A percentile compares a stretch with the other conserved stretches of the same genome.
Conservation (phyloP, 2,888 invertebrate genomes). For the Lottia scabra region DNA sequence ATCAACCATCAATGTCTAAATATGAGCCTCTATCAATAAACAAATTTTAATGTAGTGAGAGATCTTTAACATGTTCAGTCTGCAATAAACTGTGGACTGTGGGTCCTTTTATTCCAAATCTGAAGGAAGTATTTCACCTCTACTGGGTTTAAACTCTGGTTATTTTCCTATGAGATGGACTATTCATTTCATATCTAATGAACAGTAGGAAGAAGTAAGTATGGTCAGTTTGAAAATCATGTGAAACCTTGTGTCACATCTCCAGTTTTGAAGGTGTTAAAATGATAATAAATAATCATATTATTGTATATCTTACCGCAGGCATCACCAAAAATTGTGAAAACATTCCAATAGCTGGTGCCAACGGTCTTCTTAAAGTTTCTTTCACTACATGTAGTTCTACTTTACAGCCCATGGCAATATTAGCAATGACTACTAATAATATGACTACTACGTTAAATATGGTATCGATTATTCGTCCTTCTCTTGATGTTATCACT, state of each 20-base stretch:
- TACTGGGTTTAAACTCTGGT: no score
- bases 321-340: constrained; percentile 73
- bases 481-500: constrained; percentile 39
- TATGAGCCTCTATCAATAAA: no score
- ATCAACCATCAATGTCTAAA: no score
- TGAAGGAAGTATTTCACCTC: no score
- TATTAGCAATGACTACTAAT: constrained; percentile 59
- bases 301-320: constrained; percentile 64
- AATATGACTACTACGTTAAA: constrained; percentile 49
- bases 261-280: no score
- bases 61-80: no score
- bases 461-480: constrained; percentile 38
- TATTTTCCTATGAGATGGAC: no score
- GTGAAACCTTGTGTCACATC: background rate
- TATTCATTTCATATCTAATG: no score
- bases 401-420: constrained; percentile 71
- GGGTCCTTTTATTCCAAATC: no score
- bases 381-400: constrained; percentile 66
- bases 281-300: background rate
- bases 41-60: no score
- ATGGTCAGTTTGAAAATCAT: background rate
- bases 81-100: no score
- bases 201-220: no score
- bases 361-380: constrained; percentile 70
- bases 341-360: constrained; percentile 71